These are phyloP conservation scores for Nannospalax galili DNA, from an alignment of 2,113 vertebrate genomes.

Conservation along the genomic window DNA sequence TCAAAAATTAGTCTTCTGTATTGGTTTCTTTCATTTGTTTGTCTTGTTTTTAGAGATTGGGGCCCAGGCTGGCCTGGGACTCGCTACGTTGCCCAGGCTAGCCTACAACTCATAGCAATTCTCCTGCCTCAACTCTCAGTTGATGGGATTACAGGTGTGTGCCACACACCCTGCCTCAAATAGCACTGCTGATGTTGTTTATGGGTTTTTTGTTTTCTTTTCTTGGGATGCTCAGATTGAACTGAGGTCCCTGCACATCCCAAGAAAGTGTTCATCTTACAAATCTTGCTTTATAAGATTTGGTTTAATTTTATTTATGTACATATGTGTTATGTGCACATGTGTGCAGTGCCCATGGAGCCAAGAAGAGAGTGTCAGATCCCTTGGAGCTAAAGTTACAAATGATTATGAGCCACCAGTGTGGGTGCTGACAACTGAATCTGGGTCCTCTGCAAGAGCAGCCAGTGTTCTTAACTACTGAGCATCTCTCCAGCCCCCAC, in stretches of 20 bases:
- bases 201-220: neutral
- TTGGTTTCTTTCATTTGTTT: neutral
- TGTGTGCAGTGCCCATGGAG: neutral
- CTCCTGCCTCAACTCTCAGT: neutral
- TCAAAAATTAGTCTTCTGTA: neutral
- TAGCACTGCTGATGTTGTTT: neutral
- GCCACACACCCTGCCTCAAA: neutral
- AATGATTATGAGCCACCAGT: neutral
- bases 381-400: neutral
- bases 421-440: neutral
- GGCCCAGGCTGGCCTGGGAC: neutral
- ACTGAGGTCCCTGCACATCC: too few relatives aligned
- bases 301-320: neutral
- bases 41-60: neutral
- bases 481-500: neutral
- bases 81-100: neutral
- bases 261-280: too few relatives aligned
- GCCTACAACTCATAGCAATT: neutral
- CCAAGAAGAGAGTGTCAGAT: neutral
- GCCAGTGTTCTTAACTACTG: neutral
- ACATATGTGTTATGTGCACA: neutral
- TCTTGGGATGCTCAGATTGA: too few relatives aligned
- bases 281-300: too few relatives aligned
- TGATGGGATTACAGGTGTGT: neutral
- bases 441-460: neutral